Evolutionary conservation across 2,113 vertebrate genomes (phyloP).

Genomic region (Steatornis caripensis): DNA sequence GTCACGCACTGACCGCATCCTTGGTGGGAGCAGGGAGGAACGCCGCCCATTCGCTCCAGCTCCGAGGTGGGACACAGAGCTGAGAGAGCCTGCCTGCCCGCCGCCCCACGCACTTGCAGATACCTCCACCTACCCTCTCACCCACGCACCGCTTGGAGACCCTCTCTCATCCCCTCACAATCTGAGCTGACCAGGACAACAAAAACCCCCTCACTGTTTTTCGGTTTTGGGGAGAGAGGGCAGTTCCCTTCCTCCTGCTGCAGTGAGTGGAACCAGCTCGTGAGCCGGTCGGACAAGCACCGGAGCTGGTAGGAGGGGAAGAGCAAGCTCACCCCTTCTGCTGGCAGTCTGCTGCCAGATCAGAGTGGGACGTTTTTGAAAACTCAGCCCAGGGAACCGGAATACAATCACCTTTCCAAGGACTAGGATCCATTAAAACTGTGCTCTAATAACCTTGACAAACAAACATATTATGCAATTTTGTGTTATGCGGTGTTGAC

Average conservation of each 20-base stretch:
- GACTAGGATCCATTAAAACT: background rate
- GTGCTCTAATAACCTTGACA: slow-evolving; percentile 27
- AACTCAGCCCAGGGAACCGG: background rate
- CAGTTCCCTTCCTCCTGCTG: background rate
- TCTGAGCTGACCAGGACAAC: background rate
- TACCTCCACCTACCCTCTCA: background rate
- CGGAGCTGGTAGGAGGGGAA: background rate
- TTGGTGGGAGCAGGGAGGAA: background rate
- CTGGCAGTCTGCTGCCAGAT: background rate
- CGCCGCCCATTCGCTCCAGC: fast-evolving
- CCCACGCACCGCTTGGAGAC: fast-evolving
- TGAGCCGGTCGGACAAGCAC: fast-evolving
- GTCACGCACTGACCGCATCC: fast-evolving
- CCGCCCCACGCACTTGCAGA: fast-evolving
- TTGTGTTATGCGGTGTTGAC: slow-evolving; percentile 36
- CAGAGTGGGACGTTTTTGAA: background rate
- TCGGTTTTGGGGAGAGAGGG: background rate
- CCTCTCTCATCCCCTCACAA: background rate
- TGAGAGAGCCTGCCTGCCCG: background rate
- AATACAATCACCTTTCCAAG: slow-evolving; percentile 34
- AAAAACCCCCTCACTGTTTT: background rate
- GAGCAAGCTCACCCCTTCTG: background rate
- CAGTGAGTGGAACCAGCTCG: background rate
- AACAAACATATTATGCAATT: slow-evolving; percentile 60
- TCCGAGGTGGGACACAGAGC: fast-evolving